Conservation (phyloP, 2,113 vertebrate species). For the Cynopterus brachyotis region DNA sequence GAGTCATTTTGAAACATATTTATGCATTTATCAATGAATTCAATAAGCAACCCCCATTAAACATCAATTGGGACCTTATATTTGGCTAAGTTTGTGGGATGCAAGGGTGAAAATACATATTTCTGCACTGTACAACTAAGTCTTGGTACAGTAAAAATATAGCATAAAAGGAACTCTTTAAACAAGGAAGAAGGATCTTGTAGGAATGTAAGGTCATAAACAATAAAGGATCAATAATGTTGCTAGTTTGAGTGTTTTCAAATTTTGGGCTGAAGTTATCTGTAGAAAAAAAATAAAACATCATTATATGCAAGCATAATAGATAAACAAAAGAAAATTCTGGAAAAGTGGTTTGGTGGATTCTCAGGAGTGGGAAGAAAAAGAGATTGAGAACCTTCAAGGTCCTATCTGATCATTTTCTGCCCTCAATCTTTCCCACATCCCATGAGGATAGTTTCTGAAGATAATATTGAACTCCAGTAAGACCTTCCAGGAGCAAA, state of each 20-base stretch:
- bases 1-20: not conserved
- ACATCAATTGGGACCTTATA: not conserved
- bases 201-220: not conserved
- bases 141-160: not conserved
- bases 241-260: not conserved
- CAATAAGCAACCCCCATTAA: not conserved
- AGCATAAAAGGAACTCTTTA: not conserved
- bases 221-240: not conserved
- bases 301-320: not conserved
- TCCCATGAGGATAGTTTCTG: not conserved
- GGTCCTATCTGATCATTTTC: not conserved
- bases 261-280: not conserved
- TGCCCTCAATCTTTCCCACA: not conserved
- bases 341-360: not conserved
- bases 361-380: not conserved
- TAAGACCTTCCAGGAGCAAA: not conserved
- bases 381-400: not conserved
- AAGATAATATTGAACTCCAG: not conserved
- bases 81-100: not conserved
- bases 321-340: not conserved
- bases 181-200: not conserved
- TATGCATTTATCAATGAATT: not conserved
- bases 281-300: not conserved
- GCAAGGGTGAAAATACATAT: not conserved
- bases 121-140: not conserved